Evolutionary conservation across 1,140 invertebrate species (phyloP).

Genomic region (Drosophila eugracilis): DNA sequence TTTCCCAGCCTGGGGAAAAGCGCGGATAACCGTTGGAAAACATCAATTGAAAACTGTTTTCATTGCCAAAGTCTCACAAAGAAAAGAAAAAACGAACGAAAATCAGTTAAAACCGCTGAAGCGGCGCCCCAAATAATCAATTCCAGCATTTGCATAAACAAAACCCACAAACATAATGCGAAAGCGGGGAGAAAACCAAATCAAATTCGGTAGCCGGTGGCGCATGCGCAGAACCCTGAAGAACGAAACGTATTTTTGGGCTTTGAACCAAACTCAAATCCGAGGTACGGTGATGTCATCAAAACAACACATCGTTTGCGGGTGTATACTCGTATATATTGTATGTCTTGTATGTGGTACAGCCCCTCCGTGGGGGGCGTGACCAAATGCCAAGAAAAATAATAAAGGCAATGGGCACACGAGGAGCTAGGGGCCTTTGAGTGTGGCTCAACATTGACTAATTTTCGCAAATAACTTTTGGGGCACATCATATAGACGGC

Average conservation of each 20-base stretch:
- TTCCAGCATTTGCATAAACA: constrained; percentile 47
- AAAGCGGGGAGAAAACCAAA: constrained; percentile 29
- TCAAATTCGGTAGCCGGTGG: constrained; percentile 61
- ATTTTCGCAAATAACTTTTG: constrained; percentile 78
- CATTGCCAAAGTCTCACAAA: constrained; percentile 33
- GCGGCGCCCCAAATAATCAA: constrained; percentile 48
- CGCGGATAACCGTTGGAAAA: constrained; percentile 18
- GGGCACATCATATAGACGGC: constrained; percentile 51
- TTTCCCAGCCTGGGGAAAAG: constrained; percentile 48
- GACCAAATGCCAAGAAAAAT: constrained; percentile 48
- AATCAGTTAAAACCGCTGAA: constrained; percentile 38
- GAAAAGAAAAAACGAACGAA: too few relatives aligned
- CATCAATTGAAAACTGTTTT: constrained; percentile 29
- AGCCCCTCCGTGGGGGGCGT: constrained; percentile 45
- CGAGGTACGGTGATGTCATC: constrained; percentile 63
- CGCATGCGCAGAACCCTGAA: constrained; percentile 67
- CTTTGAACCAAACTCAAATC: constrained; percentile 30
- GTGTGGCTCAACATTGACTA: constrained; percentile 63
- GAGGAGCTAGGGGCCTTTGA: constrained; percentile 4
- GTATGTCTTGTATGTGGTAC: constrained; percentile 10
- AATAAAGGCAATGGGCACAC: constrained; percentile 33
- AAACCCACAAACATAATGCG: constrained; percentile 23
- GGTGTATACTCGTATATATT: constrained; percentile 28
- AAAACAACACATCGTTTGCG: constrained; percentile 50
- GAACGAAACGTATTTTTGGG: constrained; percentile 45